Percentiles rank a stretch among this genome's conserved stretches.
Conservation (phyloP, 2,113 vertebrate genomes). For the Phalacrocorax pelagicus region DNA sequence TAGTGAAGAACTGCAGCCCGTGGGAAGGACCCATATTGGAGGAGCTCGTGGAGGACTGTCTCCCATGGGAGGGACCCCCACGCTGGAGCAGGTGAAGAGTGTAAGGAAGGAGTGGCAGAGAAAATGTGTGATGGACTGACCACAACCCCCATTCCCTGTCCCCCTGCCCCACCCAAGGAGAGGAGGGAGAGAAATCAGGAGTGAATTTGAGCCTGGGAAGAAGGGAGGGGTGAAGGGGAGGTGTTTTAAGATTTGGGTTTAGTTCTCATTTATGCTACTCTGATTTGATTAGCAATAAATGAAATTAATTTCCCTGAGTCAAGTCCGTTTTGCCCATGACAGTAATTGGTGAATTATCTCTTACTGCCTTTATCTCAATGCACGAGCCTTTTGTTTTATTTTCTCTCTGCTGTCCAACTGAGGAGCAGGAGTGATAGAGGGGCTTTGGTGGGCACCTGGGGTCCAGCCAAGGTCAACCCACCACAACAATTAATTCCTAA, state of each 20-base stretch:
- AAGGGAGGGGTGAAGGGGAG: neutral
- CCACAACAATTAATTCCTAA: neutral
- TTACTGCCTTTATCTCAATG: neutral
- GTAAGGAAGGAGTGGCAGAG: neutral
- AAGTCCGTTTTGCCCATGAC: neutral
- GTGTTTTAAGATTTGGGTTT: neutral
- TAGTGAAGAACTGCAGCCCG: no score
- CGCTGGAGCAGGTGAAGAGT: neutral
- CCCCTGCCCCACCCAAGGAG: accelerated
- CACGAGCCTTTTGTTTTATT: accelerated
- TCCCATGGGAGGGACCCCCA: no score
- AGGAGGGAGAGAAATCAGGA: neutral
- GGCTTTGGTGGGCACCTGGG: neutral
- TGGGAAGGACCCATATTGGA: no score
- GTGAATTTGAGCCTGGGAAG: neutral
- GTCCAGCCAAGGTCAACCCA: neutral
- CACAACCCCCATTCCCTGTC: accelerated
- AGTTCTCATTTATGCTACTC: neutral
- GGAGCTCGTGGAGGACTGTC: no score
- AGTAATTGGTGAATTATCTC: neutral
- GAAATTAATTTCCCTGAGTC: neutral
- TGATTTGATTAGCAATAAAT: neutral
- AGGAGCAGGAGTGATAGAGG: neutral
- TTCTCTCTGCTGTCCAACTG: neutral
- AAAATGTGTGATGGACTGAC: neutral